A percentile compares a stretch with the other conserved stretches of the same genome.
Conservation (phyloP, 2,888 invertebrate species). For the Nesidiocoris tenuis region DNA sequence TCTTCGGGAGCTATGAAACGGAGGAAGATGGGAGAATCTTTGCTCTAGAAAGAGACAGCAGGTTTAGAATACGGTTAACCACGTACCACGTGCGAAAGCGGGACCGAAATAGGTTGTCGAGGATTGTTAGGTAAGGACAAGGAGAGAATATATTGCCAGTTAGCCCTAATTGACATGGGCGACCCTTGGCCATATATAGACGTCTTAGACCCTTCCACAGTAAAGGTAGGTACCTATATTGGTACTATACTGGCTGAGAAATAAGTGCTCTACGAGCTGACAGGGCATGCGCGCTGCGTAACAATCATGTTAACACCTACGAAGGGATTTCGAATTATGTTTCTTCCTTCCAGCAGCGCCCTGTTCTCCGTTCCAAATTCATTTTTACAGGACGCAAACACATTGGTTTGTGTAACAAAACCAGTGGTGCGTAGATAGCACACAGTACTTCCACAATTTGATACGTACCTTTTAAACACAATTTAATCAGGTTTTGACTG, state of each 20-base stretch:
- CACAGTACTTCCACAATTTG: no score
- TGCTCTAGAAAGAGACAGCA: background rate
- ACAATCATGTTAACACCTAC: slow-evolving; percentile 47
- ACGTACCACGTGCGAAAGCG: slow-evolving; percentile 31
- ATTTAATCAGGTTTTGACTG: no score
- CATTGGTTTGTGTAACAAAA: no score
- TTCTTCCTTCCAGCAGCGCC: background rate
- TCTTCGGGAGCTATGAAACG: background rate
- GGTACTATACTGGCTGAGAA: background rate
- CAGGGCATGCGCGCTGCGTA: slow-evolving; percentile 13
- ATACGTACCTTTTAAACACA: no score
- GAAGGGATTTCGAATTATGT: background rate
- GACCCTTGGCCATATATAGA: slow-evolving; percentile 40
- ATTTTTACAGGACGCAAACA: no score
- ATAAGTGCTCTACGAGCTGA: background rate
- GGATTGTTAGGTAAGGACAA: slow-evolving; percentile 32
- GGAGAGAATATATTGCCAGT: slow-evolving; percentile 41
- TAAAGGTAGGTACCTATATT: background rate
- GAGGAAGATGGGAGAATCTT: background rate
- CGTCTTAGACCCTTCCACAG: no score
- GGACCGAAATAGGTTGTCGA: slow-evolving; percentile 22
- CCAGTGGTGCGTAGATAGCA: no score
- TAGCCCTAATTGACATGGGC: slow-evolving; percentile 45
- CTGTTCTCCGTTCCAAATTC: no score
- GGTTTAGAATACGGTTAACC: slow-evolving; percentile 13